These are phyloP conservation scores for Euthynnus affinis DNA, from an alignment of 2,797 vertebrate species.

Conservation along the genomic window DNA sequence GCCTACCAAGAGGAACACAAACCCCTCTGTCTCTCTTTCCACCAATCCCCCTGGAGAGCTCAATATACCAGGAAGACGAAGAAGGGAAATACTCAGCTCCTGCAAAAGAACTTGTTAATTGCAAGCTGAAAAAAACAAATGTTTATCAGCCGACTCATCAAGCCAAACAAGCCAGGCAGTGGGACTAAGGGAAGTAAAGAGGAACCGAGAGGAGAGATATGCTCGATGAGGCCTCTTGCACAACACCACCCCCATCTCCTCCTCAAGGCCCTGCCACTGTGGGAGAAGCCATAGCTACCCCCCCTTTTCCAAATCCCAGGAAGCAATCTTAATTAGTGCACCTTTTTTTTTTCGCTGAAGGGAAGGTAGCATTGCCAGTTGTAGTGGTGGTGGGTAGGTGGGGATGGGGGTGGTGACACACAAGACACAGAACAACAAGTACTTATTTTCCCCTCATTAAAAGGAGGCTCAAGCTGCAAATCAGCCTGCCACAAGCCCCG, in stretches of 20 bases:
- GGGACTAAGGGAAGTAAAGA: slow-evolving; percentile 45
- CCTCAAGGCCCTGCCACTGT: slow-evolving; percentile 67
- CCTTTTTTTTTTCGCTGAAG: slow-evolving; percentile 63
- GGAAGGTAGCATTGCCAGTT: slow-evolving; percentile 65
- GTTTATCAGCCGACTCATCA: slow-evolving; percentile 68
- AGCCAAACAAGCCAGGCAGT: slow-evolving; percentile 65
- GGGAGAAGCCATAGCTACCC: slow-evolving; percentile 58
- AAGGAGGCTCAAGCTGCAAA: slow-evolving; percentile 76
- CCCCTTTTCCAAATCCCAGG: slow-evolving; percentile 68
- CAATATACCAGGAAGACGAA: slow-evolving; percentile 49
- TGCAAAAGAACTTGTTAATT: slow-evolving; percentile 73
- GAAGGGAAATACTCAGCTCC: slow-evolving; percentile 60
- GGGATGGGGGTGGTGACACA: slow-evolving; percentile 73
- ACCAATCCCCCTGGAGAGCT: slow-evolving; percentile 67
- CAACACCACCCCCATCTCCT: slow-evolving; percentile 69
- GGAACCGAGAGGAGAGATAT: slow-evolving; percentile 49
- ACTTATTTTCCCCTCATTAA: slow-evolving; percentile 84
- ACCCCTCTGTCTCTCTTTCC: slow-evolving; percentile 59
- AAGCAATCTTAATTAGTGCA: slow-evolving; percentile 82
- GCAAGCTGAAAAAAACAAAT: slow-evolving; percentile 57
- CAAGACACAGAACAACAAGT: slow-evolving; percentile 78
- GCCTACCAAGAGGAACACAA: slow-evolving; percentile 67
- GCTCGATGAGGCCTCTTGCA: slow-evolving; percentile 55
- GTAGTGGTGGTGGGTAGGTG: slow-evolving; percentile 65
- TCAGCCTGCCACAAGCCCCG: slow-evolving; percentile 80